These are phyloP conservation scores for Ostrea denselamellosa DNA, from an alignment of 1,140 invertebrate genomes.

Conservation along the genomic window DNA sequence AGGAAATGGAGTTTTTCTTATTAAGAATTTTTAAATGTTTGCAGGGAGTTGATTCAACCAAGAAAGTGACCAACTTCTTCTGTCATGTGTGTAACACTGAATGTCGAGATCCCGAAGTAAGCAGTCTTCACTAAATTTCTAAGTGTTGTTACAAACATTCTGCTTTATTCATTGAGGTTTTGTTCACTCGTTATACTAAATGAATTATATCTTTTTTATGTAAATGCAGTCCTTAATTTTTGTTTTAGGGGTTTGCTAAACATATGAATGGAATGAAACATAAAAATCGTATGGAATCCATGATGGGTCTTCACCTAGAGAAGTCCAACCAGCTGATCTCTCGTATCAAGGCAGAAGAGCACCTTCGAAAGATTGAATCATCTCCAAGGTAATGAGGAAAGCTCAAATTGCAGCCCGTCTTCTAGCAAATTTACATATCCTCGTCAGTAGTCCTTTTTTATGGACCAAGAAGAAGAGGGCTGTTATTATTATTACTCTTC, in stretches of 20 bases:
- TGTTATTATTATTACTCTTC: too few relatives aligned
- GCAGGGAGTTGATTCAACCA: background rate
- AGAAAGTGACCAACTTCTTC: constrained; percentile 57
- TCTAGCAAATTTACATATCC: background rate
- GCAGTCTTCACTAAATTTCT: background rate
- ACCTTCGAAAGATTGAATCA: constrained; percentile 65
- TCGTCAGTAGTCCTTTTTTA: too few relatives aligned
- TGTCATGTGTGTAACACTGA: constrained; percentile 65
- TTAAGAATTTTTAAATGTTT: background rate
- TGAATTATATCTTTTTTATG: too few relatives aligned
- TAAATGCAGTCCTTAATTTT: background rate
- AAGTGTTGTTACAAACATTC: background rate
- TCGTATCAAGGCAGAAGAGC: constrained; percentile 67
- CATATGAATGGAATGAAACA: constrained; percentile 66
- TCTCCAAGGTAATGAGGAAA: constrained; percentile 42
- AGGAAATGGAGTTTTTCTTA: too few relatives aligned
- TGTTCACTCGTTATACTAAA: too few relatives aligned
- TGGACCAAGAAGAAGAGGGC: too few relatives aligned
- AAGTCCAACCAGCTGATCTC: constrained; percentile 61
- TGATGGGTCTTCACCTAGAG: constrained; percentile 59
- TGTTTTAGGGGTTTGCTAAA: constrained; percentile 57
- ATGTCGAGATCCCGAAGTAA: constrained; percentile 58
- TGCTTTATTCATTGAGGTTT: background rate
- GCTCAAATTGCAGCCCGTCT: too few relatives aligned
- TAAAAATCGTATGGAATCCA: constrained; percentile 59